A percentile compares a stretch with the other conserved stretches of the same genome.
Evolutionary conservation across 2,888 invertebrate species (phyloP).

Genomic region (Spisula subtruncata): DNA sequence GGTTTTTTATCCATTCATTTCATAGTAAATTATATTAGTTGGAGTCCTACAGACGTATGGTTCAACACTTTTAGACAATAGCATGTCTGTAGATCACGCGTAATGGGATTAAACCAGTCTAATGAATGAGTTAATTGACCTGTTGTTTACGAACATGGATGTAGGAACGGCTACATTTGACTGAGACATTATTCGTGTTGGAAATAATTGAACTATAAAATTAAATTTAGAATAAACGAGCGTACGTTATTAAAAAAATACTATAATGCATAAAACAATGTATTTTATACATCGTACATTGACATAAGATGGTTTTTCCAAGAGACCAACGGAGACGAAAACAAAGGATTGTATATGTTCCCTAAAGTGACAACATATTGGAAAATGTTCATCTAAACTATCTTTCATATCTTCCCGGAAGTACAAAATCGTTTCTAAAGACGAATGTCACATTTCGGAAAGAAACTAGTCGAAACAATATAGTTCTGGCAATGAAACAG

Average conservation of each 20-base stretch:
- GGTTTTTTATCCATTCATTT: neutral
- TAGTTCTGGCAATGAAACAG: neutral
- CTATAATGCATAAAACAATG: neutral
- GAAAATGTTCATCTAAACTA: neutral
- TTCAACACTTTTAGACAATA: neutral
- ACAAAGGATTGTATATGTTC: neutral
- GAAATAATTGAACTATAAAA: no score
- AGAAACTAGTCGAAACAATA: neutral
- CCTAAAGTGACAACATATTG: neutral
- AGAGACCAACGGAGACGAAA: neutral
- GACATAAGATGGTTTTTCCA: conserved; percentile 4
- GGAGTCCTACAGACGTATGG: neutral
- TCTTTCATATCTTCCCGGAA: neutral
- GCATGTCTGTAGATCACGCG: neutral
- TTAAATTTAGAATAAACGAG: neutral
- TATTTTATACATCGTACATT: neutral
- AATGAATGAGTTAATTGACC: neutral
- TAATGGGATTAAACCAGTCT: neutral
- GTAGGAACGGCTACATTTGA: neutral
- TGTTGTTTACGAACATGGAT: neutral
- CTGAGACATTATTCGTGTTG: no score
- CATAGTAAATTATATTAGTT: neutral
- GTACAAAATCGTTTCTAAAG: conserved; percentile 6
- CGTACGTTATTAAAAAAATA: neutral
- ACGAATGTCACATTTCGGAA: neutral